Conservation (phyloP, 2,113 vertebrate species). For the Leptobrachium ailaonicum region DNA sequence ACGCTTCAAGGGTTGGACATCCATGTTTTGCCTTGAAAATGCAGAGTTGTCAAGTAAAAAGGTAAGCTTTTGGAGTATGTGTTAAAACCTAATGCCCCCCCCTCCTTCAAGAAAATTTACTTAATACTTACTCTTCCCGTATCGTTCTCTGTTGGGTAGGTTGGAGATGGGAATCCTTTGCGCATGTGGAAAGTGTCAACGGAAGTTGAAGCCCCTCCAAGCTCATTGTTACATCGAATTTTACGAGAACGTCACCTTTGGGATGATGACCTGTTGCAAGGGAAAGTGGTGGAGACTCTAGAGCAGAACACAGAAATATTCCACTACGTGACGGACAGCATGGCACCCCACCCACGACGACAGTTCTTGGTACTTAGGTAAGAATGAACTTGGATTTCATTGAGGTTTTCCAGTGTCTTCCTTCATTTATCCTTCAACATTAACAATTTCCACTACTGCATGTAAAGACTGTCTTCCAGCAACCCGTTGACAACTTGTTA, state of each 20-base stretch:
- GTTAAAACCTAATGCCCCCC: neutral
- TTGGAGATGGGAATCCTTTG: slow-evolving; percentile 74
- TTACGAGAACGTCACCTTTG: slow-evolving; percentile 81
- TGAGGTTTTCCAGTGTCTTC: too few species aligned
- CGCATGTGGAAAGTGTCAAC: slow-evolving; percentile 78
- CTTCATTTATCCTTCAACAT: too few species aligned
- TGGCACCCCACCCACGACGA: slow-evolving; percentile 78
- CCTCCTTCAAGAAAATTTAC: neutral
- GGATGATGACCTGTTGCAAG: slow-evolving; percentile 83
- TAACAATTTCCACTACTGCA: too few species aligned
- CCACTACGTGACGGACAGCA: slow-evolving; percentile 81
- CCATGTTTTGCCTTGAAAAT: slow-evolving; percentile 63
- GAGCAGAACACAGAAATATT: slow-evolving; percentile 77
- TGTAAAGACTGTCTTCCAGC: too few species aligned
- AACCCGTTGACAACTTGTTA: too few species aligned
- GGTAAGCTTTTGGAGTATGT: slow-evolving; percentile 56
- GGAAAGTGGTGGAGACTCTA: slow-evolving; percentile 74
- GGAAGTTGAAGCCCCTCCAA: slow-evolving; percentile 72
- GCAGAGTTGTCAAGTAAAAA: slow-evolving; percentile 81
- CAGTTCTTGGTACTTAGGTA: slow-evolving; percentile 82
- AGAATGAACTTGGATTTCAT: slow-evolving; percentile 1
- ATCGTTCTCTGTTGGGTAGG: slow-evolving; percentile 54
- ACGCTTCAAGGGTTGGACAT: slow-evolving; percentile 79
- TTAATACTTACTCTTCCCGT: slow-evolving; percentile 5
- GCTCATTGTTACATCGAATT: slow-evolving; percentile 73